A percentile compares a stretch with the other conserved stretches of the same genome.
Conservation (phyloP, 1,140 invertebrate species). For the Trichomalopsis sarcophagae region DNA sequence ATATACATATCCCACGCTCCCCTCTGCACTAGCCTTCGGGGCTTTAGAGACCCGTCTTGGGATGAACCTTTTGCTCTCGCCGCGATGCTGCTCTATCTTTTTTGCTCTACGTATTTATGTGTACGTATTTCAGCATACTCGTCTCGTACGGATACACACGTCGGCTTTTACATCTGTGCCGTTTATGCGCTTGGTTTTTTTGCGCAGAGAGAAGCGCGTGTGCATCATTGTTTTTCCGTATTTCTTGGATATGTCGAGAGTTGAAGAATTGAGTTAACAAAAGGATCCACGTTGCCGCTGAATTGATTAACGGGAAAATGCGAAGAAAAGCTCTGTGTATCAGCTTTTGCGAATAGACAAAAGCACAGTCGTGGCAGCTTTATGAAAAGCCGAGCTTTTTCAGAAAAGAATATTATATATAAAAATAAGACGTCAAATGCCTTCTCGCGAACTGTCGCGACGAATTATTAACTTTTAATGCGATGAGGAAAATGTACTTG, state of each 20-base stretch:
- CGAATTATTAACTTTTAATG: constrained; percentile 9
- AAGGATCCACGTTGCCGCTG: not conserved
- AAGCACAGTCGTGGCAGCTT: no score
- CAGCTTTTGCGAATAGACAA: no score
- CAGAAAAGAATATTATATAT: no score
- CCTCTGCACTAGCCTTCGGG: not conserved
- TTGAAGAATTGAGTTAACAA: not conserved
- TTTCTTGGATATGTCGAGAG: not conserved
- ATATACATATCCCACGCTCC: not conserved
- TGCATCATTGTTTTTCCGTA: no score
- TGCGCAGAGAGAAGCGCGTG: not conserved
- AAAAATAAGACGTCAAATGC: no score
- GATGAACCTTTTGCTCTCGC: not conserved
- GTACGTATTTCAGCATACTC: not conserved
- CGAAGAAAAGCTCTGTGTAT: no score
- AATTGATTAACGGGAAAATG: not conserved
- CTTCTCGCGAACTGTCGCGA: not conserved
- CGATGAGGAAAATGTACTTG: no score
- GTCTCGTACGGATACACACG: not conserved
- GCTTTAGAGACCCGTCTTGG: not conserved
- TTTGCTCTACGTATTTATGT: not conserved
- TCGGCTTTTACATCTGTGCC: not conserved
- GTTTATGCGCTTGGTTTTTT: not conserved
- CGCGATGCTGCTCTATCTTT: not conserved
- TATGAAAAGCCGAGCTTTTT: no score